A percentile compares a stretch with the other conserved stretches of the same genome.
phyloP scores from a whole-genome alignment of 2,113 vertebrate species.

The Neogale vison region DNA sequence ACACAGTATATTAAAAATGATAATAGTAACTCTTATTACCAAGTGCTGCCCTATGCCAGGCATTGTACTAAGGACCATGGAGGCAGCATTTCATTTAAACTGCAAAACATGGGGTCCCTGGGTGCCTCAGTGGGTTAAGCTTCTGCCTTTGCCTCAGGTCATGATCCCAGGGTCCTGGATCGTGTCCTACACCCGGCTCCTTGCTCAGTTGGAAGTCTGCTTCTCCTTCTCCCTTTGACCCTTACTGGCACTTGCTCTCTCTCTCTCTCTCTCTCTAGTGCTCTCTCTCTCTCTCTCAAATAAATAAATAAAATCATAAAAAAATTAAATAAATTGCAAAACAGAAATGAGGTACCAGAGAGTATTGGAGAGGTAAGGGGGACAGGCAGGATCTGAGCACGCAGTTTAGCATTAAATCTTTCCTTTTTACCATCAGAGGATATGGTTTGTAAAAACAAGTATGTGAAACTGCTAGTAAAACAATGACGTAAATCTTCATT shows the following conservation, averaged over 20 bases:
- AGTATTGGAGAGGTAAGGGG: not conserved
- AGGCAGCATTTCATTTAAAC: slow-evolving; percentile 27
- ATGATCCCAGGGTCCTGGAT: not conserved
- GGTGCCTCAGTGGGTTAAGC: not conserved
- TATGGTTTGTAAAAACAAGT: not conserved
- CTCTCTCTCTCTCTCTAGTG: too few species aligned
- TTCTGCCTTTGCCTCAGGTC: not conserved
- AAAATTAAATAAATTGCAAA: not conserved
- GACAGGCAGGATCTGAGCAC: not conserved
- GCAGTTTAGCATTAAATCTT: not conserved
- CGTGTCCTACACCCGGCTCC: not conserved
- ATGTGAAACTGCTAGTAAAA: not conserved
- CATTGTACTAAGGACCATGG: not conserved
- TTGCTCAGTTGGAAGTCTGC: not conserved
- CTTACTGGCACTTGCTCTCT: not conserved
- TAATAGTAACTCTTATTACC: not conserved
- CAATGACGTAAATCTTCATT: not conserved
- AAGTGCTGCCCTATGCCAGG: not conserved
- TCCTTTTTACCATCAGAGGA: not conserved
- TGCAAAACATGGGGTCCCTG: not conserved
- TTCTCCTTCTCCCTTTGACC: not conserved
- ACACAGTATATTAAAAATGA: not conserved
- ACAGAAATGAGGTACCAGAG: not conserved
- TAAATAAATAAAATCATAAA: not conserved
- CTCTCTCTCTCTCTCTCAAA: not conserved